Conservation (phyloP, 2,888 invertebrate species). For the Cheilosia vernalis region DNA sequence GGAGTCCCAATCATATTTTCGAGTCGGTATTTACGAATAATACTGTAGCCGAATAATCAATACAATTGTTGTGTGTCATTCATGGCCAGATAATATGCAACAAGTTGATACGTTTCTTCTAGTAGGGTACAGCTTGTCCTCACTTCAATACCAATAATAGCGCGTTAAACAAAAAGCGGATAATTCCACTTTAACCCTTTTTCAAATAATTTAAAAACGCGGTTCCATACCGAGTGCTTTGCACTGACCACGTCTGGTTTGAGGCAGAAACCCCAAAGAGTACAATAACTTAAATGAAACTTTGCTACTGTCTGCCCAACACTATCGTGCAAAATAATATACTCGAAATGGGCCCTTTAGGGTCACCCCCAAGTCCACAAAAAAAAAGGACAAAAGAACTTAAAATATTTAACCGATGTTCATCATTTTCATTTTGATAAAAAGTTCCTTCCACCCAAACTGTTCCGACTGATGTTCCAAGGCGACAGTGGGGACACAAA, state of each 20-base stretch:
- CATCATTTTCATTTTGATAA: constrained; percentile 59
- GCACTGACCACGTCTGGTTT: constrained; percentile 5
- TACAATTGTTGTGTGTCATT: no score
- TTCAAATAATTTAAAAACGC: not conserved
- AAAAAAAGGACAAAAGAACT: constrained; percentile 46
- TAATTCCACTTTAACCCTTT: no score
- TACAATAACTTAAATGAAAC: constrained; percentile 24
- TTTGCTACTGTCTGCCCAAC: constrained; percentile 33
- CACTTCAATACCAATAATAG: no score
- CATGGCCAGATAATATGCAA: no score
- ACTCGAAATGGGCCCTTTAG: constrained; percentile 50
- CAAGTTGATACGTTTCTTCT: no score
- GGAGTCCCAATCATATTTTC: no score
- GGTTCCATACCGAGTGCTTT: constrained; percentile 19
- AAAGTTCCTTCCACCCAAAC: constrained; percentile 55
- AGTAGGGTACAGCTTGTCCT: no score
- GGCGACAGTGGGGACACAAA: constrained; percentile 31
- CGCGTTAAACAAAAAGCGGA: no score
- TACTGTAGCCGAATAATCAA: no score
- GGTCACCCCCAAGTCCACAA: constrained; percentile 46
- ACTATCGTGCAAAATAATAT: constrained; percentile 58
- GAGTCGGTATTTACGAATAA: no score
- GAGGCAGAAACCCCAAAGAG: not conserved
- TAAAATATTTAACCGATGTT: constrained; percentile 67
- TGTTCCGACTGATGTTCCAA: constrained; percentile 39